Percentiles rank a stretch among this genome's conserved stretches.
Conservation (phyloP, 2,888 invertebrate species). For the Pterostichus niger region DNA sequence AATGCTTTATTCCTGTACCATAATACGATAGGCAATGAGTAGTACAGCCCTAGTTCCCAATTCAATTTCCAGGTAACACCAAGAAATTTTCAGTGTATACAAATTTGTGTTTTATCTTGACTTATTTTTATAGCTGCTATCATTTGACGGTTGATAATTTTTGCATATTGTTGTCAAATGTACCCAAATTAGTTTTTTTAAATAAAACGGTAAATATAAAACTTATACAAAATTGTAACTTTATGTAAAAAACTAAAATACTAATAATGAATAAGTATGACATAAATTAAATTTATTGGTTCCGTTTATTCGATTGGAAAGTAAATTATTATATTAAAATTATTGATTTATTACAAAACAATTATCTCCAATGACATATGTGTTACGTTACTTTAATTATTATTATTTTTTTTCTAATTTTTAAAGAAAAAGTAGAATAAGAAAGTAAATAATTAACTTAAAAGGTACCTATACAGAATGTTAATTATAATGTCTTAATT, state of each 20-base stretch:
- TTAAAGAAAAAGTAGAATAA: not conserved
- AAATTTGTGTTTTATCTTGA: too few relatives aligned
- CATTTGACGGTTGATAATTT: too few relatives aligned
- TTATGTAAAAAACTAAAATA: not conserved
- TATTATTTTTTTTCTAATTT: not conserved
- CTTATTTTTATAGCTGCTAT: too few relatives aligned
- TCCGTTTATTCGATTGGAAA: conserved; percentile 10
- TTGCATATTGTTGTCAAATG: too few relatives aligned
- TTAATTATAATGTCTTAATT: not conserved
- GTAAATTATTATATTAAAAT: conserved; percentile 6
- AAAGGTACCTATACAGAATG: not conserved
- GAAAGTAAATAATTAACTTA: not conserved
- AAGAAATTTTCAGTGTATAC: too few relatives aligned
- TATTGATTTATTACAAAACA: conserved; percentile 1
- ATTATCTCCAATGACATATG: not conserved
- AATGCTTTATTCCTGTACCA: too few relatives aligned
- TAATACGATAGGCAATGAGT: too few relatives aligned
- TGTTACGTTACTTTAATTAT: not conserved
- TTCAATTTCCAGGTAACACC: too few relatives aligned
- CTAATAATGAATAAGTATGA: not conserved
- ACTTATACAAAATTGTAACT: too few relatives aligned
- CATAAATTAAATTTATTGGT: not conserved
- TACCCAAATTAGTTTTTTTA: too few relatives aligned
- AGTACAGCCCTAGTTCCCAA: too few relatives aligned
- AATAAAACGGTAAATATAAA: too few relatives aligned